phyloP scores from a whole-genome alignment of 92 coral and sea anemone genomes.

The Siderastrea radians region DNA sequence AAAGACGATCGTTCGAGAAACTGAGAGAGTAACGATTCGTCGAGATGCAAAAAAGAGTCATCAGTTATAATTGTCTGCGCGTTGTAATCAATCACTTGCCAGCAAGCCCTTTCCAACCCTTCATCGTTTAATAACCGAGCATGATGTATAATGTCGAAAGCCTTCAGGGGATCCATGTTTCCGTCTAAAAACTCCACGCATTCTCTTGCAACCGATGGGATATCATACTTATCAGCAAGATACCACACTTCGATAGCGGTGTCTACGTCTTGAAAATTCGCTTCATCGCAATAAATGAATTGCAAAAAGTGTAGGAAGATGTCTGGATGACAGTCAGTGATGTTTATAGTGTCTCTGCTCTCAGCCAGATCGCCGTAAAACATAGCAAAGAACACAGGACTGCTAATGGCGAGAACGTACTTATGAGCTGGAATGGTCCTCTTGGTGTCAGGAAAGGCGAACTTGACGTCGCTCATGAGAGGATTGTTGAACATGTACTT shows the following conservation, averaged over 20 bases:
- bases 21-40: too few relatives aligned
- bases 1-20: background rate
- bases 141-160: background rate
- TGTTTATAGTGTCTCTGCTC: background rate
- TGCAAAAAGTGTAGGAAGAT: background rate
- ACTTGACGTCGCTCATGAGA: background rate
- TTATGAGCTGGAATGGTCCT: conserved; percentile 1
- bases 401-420: conserved; percentile 11
- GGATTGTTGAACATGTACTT: conserved; percentile 8
- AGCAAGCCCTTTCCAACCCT: background rate
- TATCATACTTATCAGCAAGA: background rate
- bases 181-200: background rate
- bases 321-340: background rate
- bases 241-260: background rate
- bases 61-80: background rate
- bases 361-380: conserved; percentile 16
- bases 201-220: background rate
- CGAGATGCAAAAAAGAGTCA: background rate
- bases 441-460: background rate
- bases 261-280: background rate
- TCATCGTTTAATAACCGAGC: background rate
- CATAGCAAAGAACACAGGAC: conserved; percentile 6
- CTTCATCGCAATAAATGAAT: conserved; percentile 5
- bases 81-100: conserved; percentile 5
- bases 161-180: background rate